Evolutionary conservation across 2,888 invertebrate species (phyloP).

Genomic region (Drosophila pseudotalamancana): DNA sequence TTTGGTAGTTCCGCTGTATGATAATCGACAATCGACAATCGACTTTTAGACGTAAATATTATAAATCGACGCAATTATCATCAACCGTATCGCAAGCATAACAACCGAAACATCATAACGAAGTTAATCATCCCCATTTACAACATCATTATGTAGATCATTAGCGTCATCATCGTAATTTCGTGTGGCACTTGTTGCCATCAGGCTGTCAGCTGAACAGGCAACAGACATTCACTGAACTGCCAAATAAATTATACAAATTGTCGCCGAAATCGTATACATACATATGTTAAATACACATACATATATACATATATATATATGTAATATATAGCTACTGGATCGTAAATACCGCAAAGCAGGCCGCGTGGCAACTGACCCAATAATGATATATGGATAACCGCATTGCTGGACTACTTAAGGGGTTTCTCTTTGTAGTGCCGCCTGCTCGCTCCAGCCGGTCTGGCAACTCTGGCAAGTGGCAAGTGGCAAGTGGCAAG

Average conservation of each 20-base stretch:
- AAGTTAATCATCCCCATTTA: background rate
- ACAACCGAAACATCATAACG: background rate
- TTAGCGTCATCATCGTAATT: constrained; percentile 1
- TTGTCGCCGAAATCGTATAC: constrained; percentile 27
- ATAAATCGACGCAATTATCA: constrained; percentile 54
- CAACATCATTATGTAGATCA: background rate
- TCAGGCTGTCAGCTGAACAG: constrained; percentile 45
- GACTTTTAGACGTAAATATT: constrained; percentile 51
- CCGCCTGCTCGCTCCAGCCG: constrained; percentile 21
- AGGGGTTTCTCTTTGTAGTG: background rate
- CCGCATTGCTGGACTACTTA: background rate
- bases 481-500: constrained; percentile 1
- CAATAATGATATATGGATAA: constrained; percentile 26
- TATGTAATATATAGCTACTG: background rate
- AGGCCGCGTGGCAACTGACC: constrained; percentile 6
- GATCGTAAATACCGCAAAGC: constrained; percentile 30
- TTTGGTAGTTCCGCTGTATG: constrained; percentile 8
- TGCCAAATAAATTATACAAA: constrained; percentile 72
- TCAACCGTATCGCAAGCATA: constrained; percentile 15
- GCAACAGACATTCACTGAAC: constrained; percentile 54
- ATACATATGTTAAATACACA: background rate
- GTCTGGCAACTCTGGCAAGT: constrained; percentile 1
- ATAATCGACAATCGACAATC: constrained; percentile 59
- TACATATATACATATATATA: background rate
- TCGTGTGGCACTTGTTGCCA: constrained; percentile 60